phyloP scores from a whole-genome alignment of 2,888 invertebrate genomes.

The Artemia sinica region DNA sequence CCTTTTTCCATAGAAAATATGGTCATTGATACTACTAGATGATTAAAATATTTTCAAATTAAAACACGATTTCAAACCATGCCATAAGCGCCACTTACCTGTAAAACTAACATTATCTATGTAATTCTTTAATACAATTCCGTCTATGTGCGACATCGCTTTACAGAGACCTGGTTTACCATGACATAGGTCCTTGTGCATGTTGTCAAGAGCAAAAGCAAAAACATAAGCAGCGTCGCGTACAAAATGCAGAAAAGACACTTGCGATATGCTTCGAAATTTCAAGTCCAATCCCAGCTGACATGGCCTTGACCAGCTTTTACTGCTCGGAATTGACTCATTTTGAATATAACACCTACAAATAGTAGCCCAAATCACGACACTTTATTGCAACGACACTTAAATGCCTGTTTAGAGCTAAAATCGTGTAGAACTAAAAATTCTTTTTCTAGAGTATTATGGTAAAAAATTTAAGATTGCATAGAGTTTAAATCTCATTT shows the following conservation, averaged over 20 bases:
- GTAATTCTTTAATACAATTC: slow-evolving; percentile 31
- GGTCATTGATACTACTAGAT: slow-evolving; percentile 7
- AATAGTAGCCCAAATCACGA: too few relatives aligned
- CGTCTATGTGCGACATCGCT: slow-evolving; percentile 33
- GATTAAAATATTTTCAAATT: too few relatives aligned
- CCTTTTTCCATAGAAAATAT: slow-evolving; percentile 7
- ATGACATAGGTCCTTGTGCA: slow-evolving; percentile 31
- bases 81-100: slow-evolving; percentile 31
- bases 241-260: slow-evolving; percentile 34
- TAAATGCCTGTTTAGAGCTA: too few relatives aligned
- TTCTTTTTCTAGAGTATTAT: too few relatives aligned
- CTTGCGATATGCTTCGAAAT: neutral
- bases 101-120: slow-evolving; percentile 37
- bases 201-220: slow-evolving; percentile 36
- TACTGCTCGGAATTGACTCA: neutral
- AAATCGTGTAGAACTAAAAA: too few relatives aligned
- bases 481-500: too few relatives aligned
- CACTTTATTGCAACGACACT: too few relatives aligned
- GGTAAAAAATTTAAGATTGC: too few relatives aligned
- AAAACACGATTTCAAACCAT: too few relatives aligned
- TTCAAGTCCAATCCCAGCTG: slow-evolving; percentile 17
- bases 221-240: slow-evolving; percentile 39
- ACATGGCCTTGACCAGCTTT: slow-evolving; percentile 16
- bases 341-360: neutral
- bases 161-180: slow-evolving; percentile 32